phyloP scores from a whole-genome alignment of 2,888 invertebrate species.

The Autographa pulchrina region DNA sequence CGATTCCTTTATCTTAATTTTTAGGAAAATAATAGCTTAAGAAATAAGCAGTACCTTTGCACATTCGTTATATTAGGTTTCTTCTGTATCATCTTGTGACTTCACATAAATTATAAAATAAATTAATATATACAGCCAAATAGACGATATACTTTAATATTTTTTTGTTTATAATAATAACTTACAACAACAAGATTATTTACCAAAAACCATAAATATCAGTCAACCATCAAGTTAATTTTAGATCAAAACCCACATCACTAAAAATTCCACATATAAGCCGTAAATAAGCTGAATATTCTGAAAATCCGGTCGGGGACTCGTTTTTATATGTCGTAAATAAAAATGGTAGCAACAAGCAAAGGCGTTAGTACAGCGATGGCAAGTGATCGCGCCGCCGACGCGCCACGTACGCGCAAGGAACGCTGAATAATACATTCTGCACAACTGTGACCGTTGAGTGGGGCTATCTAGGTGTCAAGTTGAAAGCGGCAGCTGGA shows the following conservation, averaged over 20 bases:
- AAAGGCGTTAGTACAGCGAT: constrained; percentile 48
- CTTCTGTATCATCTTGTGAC: no score
- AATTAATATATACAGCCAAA: no score
- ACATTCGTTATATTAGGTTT: no score
- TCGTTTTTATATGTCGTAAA: constrained; percentile 55
- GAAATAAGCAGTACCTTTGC: no score
- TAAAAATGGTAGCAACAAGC: constrained; percentile 61
- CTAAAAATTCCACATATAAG: constrained; percentile 55
- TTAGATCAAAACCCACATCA: constrained; percentile 33
- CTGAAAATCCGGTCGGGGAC: constrained; percentile 37
- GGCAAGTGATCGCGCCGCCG: constrained; percentile 60
- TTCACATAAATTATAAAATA: no score
- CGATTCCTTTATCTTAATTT: no score
- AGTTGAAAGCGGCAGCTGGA: constrained; percentile 49
- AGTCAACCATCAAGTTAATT: constrained; percentile 26
- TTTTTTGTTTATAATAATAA: neutral
- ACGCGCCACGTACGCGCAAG: constrained; percentile 59
- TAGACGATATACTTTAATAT: no score
- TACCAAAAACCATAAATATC: constrained; percentile 5
- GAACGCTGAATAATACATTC: constrained; percentile 77
- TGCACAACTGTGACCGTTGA: constrained; percentile 72
- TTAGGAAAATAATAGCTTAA: no score
- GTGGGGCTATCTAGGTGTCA: constrained; percentile 58
- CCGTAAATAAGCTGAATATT: constrained; percentile 53
- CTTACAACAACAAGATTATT: neutral